These are phyloP conservation scores for Maconellicoccus hirsutus DNA, from an alignment of 1,140 invertebrate species.

Conservation along the genomic window DNA sequence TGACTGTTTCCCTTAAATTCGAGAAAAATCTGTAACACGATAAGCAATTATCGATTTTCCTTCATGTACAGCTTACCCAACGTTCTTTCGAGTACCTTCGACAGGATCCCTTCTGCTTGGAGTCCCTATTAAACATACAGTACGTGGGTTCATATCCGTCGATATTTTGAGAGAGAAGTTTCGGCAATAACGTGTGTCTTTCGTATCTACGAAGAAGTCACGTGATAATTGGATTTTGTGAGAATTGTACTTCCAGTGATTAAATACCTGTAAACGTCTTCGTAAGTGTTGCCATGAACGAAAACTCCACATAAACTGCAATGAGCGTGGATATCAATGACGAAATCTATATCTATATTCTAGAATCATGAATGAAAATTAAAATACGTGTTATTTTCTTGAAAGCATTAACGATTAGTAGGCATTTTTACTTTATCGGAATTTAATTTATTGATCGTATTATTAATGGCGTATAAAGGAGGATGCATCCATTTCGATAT, in stretches of 20 bases:
- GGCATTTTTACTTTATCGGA: conserved; percentile 56
- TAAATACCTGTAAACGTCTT: conserved; percentile 75
- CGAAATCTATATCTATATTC: conserved; percentile 75
- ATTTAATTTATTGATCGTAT: conserved; percentile 60
- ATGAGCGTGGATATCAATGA: conserved; percentile 89
- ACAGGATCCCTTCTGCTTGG: conserved; percentile 71
- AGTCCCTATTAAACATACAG: conserved; percentile 83
- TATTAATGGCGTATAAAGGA: conserved; percentile 65
- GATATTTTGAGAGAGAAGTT: conserved; percentile 68
- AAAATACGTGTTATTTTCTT: neutral
- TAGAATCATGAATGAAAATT: conserved; percentile 33
- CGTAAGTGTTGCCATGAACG: conserved; percentile 91
- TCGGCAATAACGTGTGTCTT: conserved; percentile 76
- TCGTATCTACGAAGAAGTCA: conserved; percentile 49
- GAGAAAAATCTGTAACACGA: neutral
- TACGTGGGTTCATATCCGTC: conserved; percentile 70
- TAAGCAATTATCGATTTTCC: neutral
- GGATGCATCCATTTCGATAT: conserved; percentile 84
- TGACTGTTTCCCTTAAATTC: neutral
- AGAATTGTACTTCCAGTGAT: neutral
- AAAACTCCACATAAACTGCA: conserved; percentile 84
- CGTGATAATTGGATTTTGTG: neutral
- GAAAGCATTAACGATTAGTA: neutral
- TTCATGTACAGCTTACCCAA: no score
- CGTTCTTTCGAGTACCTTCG: no score